Evolutionary conservation across 2,888 invertebrate species (phyloP), one percentile per base, ranked within the genome.

Genomic region (Dione juno): DNA sequence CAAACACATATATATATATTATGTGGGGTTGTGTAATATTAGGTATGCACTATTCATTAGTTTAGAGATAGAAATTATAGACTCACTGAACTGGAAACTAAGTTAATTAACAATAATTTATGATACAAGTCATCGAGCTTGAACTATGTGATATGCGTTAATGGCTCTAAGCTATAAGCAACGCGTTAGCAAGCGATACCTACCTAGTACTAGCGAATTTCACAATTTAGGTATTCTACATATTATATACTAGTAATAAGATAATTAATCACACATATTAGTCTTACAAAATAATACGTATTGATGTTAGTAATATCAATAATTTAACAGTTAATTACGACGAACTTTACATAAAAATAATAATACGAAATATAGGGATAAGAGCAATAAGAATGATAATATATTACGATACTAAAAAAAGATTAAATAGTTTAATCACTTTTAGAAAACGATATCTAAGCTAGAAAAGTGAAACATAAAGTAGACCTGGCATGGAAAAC

Each of bases 101-200:
- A 21, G 61, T 64, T 64, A 52, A 64, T 64, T 64, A 64, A 64
- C 52, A 64, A 52, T 50, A 64, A 64, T 64, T 64, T 50, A 40
- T 52, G 64, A 52, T 64, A 64, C 50, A 52, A 52, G 48, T 64
- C 64, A 40, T 64, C 37, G 52, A 52, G 50, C 37, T 35, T 45
- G 43, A 52, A 64, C 48, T 52, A 40, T 64, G 64, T 50, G 50
- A 64, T 52, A 52, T 64, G 64, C 48, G 50, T 61, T 61, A 61
- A 61, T 61, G 45, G 43, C 9, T 43, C 16, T 61, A 61, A 35
- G 45, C 14, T 43, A 45, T 45, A 45, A 45, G n/a, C 35, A 45
- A 7, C 28, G 43, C 43, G 43, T 45, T 45, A 45, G 28, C 43
- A 45, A 61, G 35, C 45, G 11, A 61, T 61, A 16, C 6, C 5